A percentile compares a stretch with the other conserved stretches of the same genome.
phyloP scores from a whole-genome alignment of 1,140 invertebrate species.

The Ceratitis capitata region DNA sequence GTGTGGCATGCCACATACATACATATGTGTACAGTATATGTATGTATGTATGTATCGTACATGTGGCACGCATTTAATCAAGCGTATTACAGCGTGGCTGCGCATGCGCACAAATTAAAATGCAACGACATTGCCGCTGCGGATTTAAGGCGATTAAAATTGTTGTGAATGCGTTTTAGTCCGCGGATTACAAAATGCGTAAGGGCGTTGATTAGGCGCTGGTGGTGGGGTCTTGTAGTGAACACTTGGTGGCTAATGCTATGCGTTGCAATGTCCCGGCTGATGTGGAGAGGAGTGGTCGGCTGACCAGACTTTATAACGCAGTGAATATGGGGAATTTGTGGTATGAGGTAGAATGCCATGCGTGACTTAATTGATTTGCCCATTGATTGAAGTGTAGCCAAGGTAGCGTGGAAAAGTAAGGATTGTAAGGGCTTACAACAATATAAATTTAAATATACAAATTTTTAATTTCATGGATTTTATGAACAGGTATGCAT shows the following conservation, averaged over 20 bases:
- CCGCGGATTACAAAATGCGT: neutral
- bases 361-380: neutral
- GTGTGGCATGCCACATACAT: too few relatives aligned
- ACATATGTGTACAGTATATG: too few relatives aligned
- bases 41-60: neutral
- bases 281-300: neutral
- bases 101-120: slow-evolving; percentile 20
- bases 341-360: neutral
- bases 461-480: too few relatives aligned
- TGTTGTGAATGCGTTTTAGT: neutral
- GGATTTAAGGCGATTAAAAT: slow-evolving; percentile 21
- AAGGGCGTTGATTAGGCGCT: neutral
- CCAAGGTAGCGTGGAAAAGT: neutral
- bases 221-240: neutral
- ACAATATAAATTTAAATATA: too few relatives aligned
- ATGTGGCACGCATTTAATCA: slow-evolving; percentile 27
- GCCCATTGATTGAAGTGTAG: neutral
- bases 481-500: too few relatives aligned
- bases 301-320: neutral
- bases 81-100: slow-evolving; percentile 11
- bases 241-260: neutral
- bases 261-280: neutral
- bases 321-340: neutral
- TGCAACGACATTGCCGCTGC: neutral
- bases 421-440: too few relatives aligned